Base-by-base conservation (phyloP, 2,113 vertebrate species). In the Silurus meridionalis region DNA sequence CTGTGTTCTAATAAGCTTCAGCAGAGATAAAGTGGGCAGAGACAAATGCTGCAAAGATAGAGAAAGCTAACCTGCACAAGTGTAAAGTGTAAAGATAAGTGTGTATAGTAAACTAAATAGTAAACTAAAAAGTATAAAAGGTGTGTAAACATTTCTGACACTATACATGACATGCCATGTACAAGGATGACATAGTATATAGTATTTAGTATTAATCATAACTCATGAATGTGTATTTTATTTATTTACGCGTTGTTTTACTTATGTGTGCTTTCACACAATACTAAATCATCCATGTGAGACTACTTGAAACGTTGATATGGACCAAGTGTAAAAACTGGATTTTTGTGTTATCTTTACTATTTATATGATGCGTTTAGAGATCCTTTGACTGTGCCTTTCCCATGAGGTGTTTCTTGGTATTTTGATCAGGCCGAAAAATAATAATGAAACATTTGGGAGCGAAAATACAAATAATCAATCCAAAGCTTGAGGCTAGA, bases 371-470 rank as follows among this genome's bases (percentile, higher is more conserved):
- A 74, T 6, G 8, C 0, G 78, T 2, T 79, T 10, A 83, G 23
- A 57, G 61, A 14, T 52, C 4, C 60, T 83, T 71, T 3, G 10
- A 10, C 7, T n/a, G 48, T 78, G 63, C 6, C 78, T 88, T 86
- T 48, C 81, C 84, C 87, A 88, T 86, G 25, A 88, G 28, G 5
- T 88, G 88, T 69, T 89, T 81, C 71, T 87, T 89, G 6, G 85
- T 89, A 66, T 89, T 89, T 37, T 87, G 60, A 37, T 84, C 82
- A 82, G 88, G 88, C 48, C 91, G 82, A 92, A 93, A 90, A 88
- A 94, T 67, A 86, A 94, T 94, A 60, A 94, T 94, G 21, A 92
- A 94, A 87, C 92, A 94, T 77, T 94, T 94, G 52, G 93, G 93
- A 72, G 91, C 89, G 90, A 95, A 95, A 80, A 94, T 77, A 61